phyloP scores from a whole-genome alignment of 30 jellyfish, hydroid and myxozoan species.

The Chironex yamaguchii region DNA sequence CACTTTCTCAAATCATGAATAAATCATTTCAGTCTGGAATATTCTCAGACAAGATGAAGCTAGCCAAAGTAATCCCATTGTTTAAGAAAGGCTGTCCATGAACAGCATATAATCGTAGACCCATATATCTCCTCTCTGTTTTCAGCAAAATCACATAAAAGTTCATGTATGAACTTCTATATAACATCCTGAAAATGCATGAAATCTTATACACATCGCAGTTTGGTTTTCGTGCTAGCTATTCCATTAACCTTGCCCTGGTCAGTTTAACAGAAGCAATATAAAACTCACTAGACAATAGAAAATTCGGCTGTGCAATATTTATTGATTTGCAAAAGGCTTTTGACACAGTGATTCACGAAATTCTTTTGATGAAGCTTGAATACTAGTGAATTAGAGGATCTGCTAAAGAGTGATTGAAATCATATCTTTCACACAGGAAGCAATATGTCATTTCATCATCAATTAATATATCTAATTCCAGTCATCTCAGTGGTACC shows the following conservation, averaged over 20 bases:
- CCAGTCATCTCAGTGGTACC: not conserved
- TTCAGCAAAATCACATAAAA: slow-evolving; percentile 65
- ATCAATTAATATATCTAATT: slow-evolving; percentile 1
- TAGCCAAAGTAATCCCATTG: slow-evolving; percentile 75
- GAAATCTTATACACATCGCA: slow-evolving; percentile 46
- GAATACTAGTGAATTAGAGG: slow-evolving; percentile 38
- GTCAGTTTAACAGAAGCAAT: slow-evolving; percentile 58
- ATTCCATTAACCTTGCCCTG: slow-evolving; percentile 71
- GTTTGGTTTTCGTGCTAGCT: slow-evolving; percentile 67
- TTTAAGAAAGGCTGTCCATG: slow-evolving; percentile 67
- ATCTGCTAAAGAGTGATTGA: slow-evolving; percentile 22
- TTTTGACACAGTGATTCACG: slow-evolving; percentile 51
- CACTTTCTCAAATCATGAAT: slow-evolving; percentile 71
- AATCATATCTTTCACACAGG: slow-evolving; percentile 40
- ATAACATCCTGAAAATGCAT: slow-evolving; percentile 40
- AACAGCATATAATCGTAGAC: slow-evolving; percentile 61
- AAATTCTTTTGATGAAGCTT: slow-evolving; percentile 28
- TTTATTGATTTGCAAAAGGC: slow-evolving; percentile 59
- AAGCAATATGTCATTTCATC: slow-evolving; percentile 50
- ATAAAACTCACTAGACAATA: slow-evolving; percentile 14
- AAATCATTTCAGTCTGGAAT: slow-evolving; percentile 65
- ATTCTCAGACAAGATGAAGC: slow-evolving; percentile 56
- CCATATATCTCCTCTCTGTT: slow-evolving; percentile 72
- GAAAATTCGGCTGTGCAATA: slow-evolving; percentile 28
- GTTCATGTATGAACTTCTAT: slow-evolving; percentile 46